phyloP scores from a whole-genome alignment of 2,888 invertebrate species.

The Cheiracanthium punctorium region DNA sequence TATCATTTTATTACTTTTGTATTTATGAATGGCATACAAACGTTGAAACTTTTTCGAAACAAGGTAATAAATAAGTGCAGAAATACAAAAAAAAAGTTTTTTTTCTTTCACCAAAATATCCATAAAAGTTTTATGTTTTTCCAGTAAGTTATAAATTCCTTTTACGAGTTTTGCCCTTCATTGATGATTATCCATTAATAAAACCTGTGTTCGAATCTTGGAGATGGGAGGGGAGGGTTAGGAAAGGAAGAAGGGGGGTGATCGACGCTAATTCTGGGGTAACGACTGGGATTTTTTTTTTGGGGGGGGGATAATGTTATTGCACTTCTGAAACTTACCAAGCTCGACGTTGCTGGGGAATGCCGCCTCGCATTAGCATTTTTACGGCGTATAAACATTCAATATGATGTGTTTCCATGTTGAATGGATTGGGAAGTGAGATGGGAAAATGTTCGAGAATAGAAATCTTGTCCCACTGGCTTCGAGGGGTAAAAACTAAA shows the following conservation, averaged over 20 bases:
- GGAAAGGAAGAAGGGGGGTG: neutral
- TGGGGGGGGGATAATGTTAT: constrained; percentile 6
- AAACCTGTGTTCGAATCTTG: constrained; percentile 38
- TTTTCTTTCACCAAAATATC: constrained; percentile 27
- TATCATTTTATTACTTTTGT: constrained; percentile 21
- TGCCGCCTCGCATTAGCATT: neutral
- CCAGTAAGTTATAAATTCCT: constrained; percentile 61
- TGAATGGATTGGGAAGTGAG: neutral
- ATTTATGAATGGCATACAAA: neutral
- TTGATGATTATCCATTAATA: constrained; percentile 49
- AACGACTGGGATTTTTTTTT: neutral
- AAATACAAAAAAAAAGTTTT: constrained; percentile 28
- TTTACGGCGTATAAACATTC: neutral
- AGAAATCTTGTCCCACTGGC: no score
- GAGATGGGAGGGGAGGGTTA: no score
- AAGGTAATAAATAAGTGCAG: constrained; percentile 18
- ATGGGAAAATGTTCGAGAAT: neutral
- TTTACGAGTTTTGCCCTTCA: constrained; percentile 33
- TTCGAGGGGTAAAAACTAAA: no score
- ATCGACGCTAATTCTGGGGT: neutral
- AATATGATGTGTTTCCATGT: neutral
- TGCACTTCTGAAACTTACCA: neutral
- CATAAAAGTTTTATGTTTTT: constrained; percentile 67
- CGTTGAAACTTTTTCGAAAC: neutral
- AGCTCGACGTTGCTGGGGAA: no score